These are phyloP conservation scores for Grapholita molesta DNA, from an alignment of 1,140 invertebrate genomes.

Conservation along the genomic window DNA sequence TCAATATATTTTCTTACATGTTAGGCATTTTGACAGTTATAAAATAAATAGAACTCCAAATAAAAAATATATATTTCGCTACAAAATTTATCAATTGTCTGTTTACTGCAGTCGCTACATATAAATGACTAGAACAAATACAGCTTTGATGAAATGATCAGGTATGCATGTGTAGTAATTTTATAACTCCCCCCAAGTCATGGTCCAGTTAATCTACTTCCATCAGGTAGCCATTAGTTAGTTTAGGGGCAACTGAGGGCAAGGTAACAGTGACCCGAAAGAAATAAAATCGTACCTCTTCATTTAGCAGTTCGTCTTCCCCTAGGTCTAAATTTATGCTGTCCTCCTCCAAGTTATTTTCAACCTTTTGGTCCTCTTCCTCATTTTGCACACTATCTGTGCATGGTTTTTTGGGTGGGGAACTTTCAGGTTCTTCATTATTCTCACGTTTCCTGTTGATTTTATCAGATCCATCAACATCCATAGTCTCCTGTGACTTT, in stretches of 20 bases:
- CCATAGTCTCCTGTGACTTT: conserved; percentile 41
- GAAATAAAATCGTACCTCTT: conserved; percentile 82
- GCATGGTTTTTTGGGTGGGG: conserved; percentile 63
- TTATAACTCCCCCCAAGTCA: no score
- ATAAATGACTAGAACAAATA: not conserved
- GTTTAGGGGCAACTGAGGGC: conserved; percentile 35
- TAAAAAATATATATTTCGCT: conserved; percentile 10
- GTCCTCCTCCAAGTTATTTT: conserved; percentile 83
- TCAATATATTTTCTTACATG: not conserved
- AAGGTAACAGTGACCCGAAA: conserved; percentile 64
- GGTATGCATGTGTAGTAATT: no score
- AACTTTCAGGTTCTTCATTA: conserved; percentile 59
- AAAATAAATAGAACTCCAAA: conserved; percentile 32
- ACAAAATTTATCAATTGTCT: conserved; percentile 2
- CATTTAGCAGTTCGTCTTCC: conserved; percentile 88
- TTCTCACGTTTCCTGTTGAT: conserved; percentile 59
- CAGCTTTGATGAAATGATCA: not conserved
- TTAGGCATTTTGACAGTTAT: conserved; percentile 36
- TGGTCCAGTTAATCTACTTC: conserved; percentile 51
- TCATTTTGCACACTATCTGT: conserved; percentile 52
- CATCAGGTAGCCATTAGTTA: conserved; percentile 62
- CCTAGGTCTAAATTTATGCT: conserved; percentile 89
- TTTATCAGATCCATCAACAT: conserved; percentile 51
- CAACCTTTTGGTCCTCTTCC: conserved; percentile 64
- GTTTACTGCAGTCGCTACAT: not conserved